Evolutionary conservation across 2,888 invertebrate genomes (phyloP), one percentile per base, ranked within the genome.

Genomic region (Aleiodes alternator): DNA sequence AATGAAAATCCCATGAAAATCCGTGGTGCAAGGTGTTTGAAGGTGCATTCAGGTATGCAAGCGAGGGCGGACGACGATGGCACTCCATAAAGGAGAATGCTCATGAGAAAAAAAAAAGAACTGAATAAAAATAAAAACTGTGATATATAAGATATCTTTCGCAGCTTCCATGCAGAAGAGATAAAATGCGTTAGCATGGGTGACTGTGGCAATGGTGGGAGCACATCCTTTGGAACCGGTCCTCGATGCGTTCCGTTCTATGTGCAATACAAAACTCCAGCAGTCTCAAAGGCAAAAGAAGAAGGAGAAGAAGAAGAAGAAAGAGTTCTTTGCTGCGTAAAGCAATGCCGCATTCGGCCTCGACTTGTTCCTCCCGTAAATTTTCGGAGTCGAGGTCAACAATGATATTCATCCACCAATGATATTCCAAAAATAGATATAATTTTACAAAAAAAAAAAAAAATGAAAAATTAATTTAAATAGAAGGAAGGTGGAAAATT

Each of bases 161-260:
- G 43, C 43, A 43, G 43, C 43, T 43, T 43, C 43, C 43, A 43
- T 43, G 43, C 43, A 43, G 66, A 72, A 69, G 66, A 77, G 72
- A 72, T 76, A 70, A 56, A 48, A 23, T 66, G 38, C 43, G 72
- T 43, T 43, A 8, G 9, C 43, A 43, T 43, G 43, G 43, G 43
- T 76, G 80, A 81, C 80, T 79, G 81, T 29, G 79, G 82, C 81
- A 83, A 81, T 84, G 83, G 85, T 84, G 86, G 84, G 84, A 81
- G 79, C 85, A 84, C 86, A 87, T 88, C 88, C 87, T 88, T 84
- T 87, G 87, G 86, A 88, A 88, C 88, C 88, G 88, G 88, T 88
- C 87, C 85, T 84, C 76, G 66, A 43, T 43, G 43, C 43, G 43
- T 43, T 43, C 43, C 43, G 43, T 43, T 43, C 43, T 43, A 43